Base-by-base conservation (phyloP, 2,113 vertebrate genomes). In the Aix galericulata region DNA sequence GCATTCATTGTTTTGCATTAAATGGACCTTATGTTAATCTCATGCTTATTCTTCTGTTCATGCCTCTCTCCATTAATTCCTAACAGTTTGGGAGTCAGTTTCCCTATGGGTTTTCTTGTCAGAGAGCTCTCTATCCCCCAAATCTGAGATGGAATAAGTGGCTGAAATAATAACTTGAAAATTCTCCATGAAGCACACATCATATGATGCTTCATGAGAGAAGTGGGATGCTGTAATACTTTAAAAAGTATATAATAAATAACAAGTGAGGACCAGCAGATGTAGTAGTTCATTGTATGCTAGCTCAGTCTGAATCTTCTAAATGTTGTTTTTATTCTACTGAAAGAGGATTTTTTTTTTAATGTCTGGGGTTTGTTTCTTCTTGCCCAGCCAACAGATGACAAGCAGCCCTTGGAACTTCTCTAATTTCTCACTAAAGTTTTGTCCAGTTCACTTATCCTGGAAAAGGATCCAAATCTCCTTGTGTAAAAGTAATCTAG, bases 391-490 rank as follows among this genome's bases (percentile, higher is more conserved):
- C 82, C 91, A 96, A 71, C 3, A 53, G 50, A 80, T 90, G 73
- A 86, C 86, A 81, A 73, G 56, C 22, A 66, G 31, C 46, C 76
- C 89, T 88, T 86, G 72, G 76, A 94, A 96, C 92, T 91, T 88
- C 71, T 80, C 67, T 48, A 48, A 48, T 48, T 48, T 48, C 46
- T 48, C 56, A 32, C 25, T 60, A 12, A 72, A n/a, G 14, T 55
- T 75, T 77, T 74, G 38, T 76, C 59, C 58, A 42, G 38, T 77
- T 91, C 82, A 73, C 26, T 64, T 60, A 86, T 48, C 44, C 20
- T 76, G 63, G 56, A 72, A 77, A 85, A 90, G 21, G 23, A 56
- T 59, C 15, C 46, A 27, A 63, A 80, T 46, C 34, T 42, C 58
- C 12, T 58, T 36, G 34, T 17, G 38, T 46, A 52, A 64, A 76